Evolutionary conservation across 2,797 vertebrate species (phyloP).

Genomic region (Betta splendens): DNA sequence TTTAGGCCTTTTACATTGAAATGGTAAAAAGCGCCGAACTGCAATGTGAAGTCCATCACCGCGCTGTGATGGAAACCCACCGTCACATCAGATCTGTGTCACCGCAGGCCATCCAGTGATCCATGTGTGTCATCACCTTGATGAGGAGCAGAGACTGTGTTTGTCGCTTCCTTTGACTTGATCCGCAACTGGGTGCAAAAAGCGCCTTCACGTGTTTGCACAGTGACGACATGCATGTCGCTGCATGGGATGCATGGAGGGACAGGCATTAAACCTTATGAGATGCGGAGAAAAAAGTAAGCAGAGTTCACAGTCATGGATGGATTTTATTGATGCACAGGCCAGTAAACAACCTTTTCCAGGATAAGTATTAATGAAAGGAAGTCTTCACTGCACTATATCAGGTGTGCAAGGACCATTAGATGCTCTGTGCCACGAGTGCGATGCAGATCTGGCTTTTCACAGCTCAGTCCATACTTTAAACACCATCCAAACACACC

Average conservation of each 20-base stretch:
- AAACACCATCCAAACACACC: constrained; percentile 49
- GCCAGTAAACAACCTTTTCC: constrained; percentile 73
- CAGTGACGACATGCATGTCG: neutral
- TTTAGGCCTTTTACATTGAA: constrained; percentile 33
- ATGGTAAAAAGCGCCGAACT: constrained; percentile 17
- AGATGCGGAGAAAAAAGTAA: constrained; percentile 41
- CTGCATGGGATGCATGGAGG: neutral
- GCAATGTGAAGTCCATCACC: constrained; percentile 70
- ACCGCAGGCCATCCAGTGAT: constrained; percentile 53
- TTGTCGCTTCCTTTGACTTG: constrained; percentile 47
- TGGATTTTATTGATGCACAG: constrained; percentile 92
- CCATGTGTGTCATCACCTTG: constrained; percentile 52
- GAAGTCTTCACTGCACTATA: constrained; percentile 59
- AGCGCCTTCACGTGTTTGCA: constrained; percentile 20
- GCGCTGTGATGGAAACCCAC: constrained; percentile 59
- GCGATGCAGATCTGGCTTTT: constrained; percentile 40
- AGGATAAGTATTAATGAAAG: constrained; percentile 64
- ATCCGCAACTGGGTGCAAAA: constrained; percentile 17
- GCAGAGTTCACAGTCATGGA: constrained; percentile 78
- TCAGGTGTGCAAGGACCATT: constrained; percentile 62
- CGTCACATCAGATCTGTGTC: constrained; percentile 72
- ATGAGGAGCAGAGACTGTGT: constrained; percentile 41
- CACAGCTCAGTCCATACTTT: constrained; percentile 34
- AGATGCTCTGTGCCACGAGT: constrained; percentile 54
- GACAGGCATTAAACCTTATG: neutral